Evolutionary conservation across 2,797 vertebrate genomes (phyloP).

Genomic region (Psittacula echo): DNA sequence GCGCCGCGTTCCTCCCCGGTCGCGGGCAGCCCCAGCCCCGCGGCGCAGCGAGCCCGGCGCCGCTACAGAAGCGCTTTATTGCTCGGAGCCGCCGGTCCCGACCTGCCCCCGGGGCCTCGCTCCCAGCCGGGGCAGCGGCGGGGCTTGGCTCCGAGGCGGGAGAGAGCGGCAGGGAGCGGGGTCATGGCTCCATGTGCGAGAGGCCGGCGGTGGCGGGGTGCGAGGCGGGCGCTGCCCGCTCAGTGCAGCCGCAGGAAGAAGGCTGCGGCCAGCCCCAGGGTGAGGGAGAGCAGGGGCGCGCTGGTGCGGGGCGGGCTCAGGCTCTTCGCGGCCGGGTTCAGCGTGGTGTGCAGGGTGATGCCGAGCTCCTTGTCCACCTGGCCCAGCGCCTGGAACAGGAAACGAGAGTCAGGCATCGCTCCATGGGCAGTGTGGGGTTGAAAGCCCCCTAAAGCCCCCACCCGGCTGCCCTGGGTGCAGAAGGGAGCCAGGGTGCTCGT

Average conservation of each 20-base stretch:
- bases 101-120: fast-evolving
- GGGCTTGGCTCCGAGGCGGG: fast-evolving
- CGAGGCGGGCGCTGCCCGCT: neutral
- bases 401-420: neutral
- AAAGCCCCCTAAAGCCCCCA: fast-evolving
- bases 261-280: neutral
- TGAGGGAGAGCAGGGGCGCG: neutral
- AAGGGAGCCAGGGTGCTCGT: neutral
- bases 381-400: neutral
- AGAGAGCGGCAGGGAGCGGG: fast-evolving
- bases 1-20: no score
- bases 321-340: fast-evolving
- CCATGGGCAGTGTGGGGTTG: fast-evolving
- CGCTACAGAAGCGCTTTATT: neutral
- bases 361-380: fast-evolving
- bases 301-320: neutral
- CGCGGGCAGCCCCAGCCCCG: neutral
- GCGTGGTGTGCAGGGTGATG: neutral
- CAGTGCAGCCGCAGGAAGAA: neutral
- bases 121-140: no score
- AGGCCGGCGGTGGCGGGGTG: no score
- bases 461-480: fast-evolving
- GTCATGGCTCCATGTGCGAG: no score
- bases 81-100: neutral
- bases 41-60: neutral